A percentile compares a stretch with the other conserved stretches of the same genome.
phyloP scores from a whole-genome alignment of 92 coral and sea anemone genomes.

The Virgularia gustaviana region DNA sequence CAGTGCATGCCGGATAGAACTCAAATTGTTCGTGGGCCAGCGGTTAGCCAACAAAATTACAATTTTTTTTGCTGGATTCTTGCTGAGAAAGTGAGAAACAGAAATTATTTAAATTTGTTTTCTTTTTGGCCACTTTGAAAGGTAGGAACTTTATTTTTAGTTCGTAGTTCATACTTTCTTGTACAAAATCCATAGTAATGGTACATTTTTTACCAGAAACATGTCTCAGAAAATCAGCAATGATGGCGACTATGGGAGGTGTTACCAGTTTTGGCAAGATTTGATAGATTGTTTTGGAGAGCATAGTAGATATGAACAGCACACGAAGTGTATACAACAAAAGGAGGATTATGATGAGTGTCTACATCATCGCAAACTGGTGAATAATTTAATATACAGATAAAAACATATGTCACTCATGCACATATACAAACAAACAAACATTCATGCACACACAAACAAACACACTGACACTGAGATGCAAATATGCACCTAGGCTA shows the following conservation, averaged over 20 bases:
- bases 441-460: background rate
- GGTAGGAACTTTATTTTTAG: too few relatives aligned
- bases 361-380: slow-evolving; percentile 93
- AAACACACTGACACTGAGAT: too few relatives aligned
- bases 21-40: too few relatives aligned
- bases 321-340: slow-evolving; percentile 61
- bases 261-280: slow-evolving; percentile 92
- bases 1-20: too few relatives aligned
- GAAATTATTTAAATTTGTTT: too few relatives aligned
- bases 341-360: slow-evolving; percentile 93
- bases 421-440: background rate
- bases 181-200: too few relatives aligned
- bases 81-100: background rate
- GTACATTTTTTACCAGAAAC: too few relatives aligned
- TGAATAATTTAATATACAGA: slow-evolving; percentile 16
- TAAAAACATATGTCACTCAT: background rate
- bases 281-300: slow-evolving; percentile 65
- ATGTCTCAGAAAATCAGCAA: slow-evolving; percentile 26
- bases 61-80: background rate
- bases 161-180: too few relatives aligned
- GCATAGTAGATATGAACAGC: slow-evolving; percentile 67
- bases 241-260: slow-evolving; percentile 77
- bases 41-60: background rate
- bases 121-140: too few relatives aligned
- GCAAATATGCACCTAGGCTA: too few relatives aligned